phyloP scores from a whole-genome alignment of 2,113 vertebrate genomes.

The Hippocampus mohnikei region DNA sequence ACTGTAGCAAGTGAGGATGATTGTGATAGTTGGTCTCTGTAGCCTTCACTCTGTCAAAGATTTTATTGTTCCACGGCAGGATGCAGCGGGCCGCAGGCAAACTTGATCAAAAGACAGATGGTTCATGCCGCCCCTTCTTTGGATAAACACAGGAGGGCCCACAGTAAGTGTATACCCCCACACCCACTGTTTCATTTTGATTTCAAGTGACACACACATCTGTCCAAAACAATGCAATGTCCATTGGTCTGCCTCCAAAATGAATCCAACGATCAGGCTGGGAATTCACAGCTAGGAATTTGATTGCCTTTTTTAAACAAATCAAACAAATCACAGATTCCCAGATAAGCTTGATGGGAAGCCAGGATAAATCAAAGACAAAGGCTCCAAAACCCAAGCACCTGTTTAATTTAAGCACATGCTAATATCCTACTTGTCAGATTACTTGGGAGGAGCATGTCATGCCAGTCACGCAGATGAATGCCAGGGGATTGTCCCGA shows the following conservation, averaged over 20 bases:
- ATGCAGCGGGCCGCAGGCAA: constrained; percentile 1
- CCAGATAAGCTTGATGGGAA: not conserved
- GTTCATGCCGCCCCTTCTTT: constrained; percentile 12
- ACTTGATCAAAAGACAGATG: constrained; percentile 19
- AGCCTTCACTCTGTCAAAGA: constrained; percentile 6
- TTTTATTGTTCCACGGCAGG: constrained; percentile 11
- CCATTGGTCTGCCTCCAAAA: not conserved
- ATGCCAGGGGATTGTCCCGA: not conserved
- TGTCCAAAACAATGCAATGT: constrained; percentile 4
- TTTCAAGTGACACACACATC: not conserved
- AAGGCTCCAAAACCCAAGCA: not conserved
- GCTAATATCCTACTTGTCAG: not conserved
- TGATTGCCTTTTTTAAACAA: not conserved
- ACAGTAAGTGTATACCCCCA: not conserved
- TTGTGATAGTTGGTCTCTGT: constrained; percentile 1
- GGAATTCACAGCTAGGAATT: not conserved
- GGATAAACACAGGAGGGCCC: constrained; percentile 3
- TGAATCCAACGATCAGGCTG: not conserved
- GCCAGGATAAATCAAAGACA: not conserved
- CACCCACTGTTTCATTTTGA: constrained; percentile 13
- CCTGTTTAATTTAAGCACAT: not conserved
- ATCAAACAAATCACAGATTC: not conserved
- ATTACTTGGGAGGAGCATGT: not conserved
- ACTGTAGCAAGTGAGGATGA: not conserved
- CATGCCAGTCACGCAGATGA: not conserved